Base-by-base conservation (phyloP, 2,888 invertebrate species). In the Yponomeuta malinellus region DNA sequence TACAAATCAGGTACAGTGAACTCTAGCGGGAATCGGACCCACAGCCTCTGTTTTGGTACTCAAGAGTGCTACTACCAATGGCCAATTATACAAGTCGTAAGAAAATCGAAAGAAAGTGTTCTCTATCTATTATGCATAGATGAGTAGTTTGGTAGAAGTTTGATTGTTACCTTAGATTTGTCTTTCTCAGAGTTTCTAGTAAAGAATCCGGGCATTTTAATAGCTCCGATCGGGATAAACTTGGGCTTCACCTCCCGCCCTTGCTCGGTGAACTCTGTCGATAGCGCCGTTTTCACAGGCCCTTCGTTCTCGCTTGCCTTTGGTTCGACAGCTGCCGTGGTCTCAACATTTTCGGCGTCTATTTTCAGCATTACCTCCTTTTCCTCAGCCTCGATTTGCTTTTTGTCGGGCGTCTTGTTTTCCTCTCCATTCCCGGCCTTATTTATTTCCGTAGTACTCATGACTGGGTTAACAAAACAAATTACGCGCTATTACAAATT, bases 151-250 rank as follows among this genome's bases (percentile, higher is more conserved):
- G 1, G 43, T 8, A 43, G 6, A 43, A 43, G 43, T 6, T 5
- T 43, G 43, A 43, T 5, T 43, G 9, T 43, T 66, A 95, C 95
- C 94, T 95, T 96, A 86, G 92, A 94, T 76, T 94, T 95, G 83
- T 95, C 95, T 81, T 94, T 95, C 74, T 96, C 96, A 76, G 95
- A 95, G 82, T 95, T 95, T 77, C 95, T 94, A 73, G 95, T 95
- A 79, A 96, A 96, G 88, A 96, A 97, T 23, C 96, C 96, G 5
- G 97, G 97, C 94, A 97, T 95, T 89, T 96, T 96, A 75, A 97
- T 96, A n/a, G 96, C 97, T 70, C 96, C 97, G 78, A 96, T 97
- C 5, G 97, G 97, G 78, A 96, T 96, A 83, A 96, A 96, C 83
- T 95, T 96, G 72, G 96, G 96, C 80, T 95, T 95, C 52, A 95